Evolutionary conservation across 2,797 vertebrate species (phyloP).

Genomic region (Prionace glauca): DNA sequence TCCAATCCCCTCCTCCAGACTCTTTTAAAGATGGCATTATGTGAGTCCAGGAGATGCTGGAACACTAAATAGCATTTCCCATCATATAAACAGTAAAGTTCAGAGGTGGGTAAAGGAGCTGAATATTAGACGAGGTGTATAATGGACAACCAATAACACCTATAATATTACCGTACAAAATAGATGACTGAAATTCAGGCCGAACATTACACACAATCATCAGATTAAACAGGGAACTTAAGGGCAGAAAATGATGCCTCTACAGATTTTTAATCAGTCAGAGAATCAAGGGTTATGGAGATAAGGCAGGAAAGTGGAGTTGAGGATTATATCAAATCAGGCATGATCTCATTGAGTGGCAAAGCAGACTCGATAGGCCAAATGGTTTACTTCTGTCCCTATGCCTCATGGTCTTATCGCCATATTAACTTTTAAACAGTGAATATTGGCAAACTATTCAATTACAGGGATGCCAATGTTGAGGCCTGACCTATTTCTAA

Average conservation of each 20-base stretch:
- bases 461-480: neutral
- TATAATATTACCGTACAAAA: neutral
- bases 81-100: neutral
- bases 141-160: neutral
- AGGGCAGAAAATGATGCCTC: neutral
- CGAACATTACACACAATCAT: neutral
- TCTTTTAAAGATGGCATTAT: neutral
- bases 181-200: neutral
- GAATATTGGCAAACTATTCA: neutral
- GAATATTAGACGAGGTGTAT: neutral
- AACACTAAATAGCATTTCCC: neutral
- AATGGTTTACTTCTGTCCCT: too few relatives aligned
- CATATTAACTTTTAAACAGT: neutral
- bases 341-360: too few relatives aligned
- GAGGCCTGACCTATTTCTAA: neutral
- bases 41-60: neutral
- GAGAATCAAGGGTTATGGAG: neutral
- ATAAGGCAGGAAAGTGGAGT: too few relatives aligned
- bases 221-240: neutral
- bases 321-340: too few relatives aligned
- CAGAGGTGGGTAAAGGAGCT: neutral
- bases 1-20: neutral
- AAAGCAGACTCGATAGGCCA: too few relatives aligned
- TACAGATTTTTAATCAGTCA: too few relatives aligned
- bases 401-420: too few relatives aligned